Conservation (phyloP, 2,797 vertebrate genomes). For the Hypotaenidia okinawae region DNA sequence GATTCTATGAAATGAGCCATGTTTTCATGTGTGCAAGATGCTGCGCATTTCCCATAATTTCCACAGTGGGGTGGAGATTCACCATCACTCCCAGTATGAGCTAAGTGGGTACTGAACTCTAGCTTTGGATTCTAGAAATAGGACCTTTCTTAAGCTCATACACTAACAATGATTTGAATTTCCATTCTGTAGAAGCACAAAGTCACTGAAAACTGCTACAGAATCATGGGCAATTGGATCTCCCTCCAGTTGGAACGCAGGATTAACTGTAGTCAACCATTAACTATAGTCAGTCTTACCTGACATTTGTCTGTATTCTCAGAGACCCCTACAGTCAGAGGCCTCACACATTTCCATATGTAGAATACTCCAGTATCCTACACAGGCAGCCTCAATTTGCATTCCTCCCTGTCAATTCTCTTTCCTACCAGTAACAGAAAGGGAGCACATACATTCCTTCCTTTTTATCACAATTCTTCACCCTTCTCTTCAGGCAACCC, state of each 20-base stretch:
- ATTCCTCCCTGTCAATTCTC: neutral
- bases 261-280: neutral
- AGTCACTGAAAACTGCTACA: neutral
- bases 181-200: neutral
- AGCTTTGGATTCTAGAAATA: neutral
- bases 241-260: neutral
- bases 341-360: neutral
- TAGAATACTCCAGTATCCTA: neutral
- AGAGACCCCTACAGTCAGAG: neutral
- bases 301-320: neutral
- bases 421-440: rapidly evolving
- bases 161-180: rapidly evolving
- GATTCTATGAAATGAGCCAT: neutral
- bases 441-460: neutral
- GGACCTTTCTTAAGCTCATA: neutral
- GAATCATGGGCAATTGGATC: neutral
- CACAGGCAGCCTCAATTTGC: neutral
- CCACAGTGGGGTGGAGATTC: neutral
- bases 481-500: neutral
- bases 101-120: neutral
- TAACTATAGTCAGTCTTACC: neutral
- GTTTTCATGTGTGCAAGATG: neutral
- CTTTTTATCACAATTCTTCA: neutral
- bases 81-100: neutral
- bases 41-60: neutral